Conservation (phyloP, 2,797 vertebrate genomes). For the Rhabdomys pumilio region DNA sequence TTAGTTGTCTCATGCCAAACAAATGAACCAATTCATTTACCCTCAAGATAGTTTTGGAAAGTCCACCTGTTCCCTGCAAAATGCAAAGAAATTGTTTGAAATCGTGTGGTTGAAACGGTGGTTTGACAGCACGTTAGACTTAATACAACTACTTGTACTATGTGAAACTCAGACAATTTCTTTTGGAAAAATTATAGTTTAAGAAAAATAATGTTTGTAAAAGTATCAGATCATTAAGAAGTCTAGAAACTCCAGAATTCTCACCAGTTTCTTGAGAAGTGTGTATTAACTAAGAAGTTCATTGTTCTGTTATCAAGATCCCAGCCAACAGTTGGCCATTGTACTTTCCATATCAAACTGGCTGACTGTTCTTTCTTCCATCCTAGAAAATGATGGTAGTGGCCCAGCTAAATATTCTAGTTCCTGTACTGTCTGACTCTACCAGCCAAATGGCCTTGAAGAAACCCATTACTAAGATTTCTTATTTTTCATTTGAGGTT, state of each 20-base stretch:
- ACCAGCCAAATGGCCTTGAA: background rate
- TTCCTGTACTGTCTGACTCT: background rate
- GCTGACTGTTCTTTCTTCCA: background rate
- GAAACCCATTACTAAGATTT: background rate
- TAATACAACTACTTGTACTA: background rate
- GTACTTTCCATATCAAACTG: background rate
- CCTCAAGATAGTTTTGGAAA: slow-evolving; percentile 37
- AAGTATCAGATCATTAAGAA: slow-evolving; percentile 32
- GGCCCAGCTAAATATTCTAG: background rate
- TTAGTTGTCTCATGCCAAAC: slow-evolving; percentile 31
- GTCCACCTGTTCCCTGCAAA: slow-evolving; percentile 22
- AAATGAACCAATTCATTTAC: background rate
- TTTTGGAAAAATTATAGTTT: background rate
- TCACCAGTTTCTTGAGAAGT: background rate
- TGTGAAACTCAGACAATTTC: background rate
- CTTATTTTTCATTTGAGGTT: background rate
- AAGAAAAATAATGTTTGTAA: slow-evolving; percentile 32
- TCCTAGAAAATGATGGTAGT: background rate
- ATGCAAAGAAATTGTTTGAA: slow-evolving; percentile 22
- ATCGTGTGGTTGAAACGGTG: slow-evolving; percentile 13
- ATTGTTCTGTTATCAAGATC: background rate
- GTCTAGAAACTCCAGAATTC: slow-evolving; percentile 13
- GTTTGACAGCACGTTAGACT: background rate
- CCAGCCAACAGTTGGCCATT: background rate
- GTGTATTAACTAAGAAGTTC: background rate